Evolutionary conservation across 2,797 vertebrate genomes (phyloP).

Genomic region (Ctenopoma multispine): DNA sequence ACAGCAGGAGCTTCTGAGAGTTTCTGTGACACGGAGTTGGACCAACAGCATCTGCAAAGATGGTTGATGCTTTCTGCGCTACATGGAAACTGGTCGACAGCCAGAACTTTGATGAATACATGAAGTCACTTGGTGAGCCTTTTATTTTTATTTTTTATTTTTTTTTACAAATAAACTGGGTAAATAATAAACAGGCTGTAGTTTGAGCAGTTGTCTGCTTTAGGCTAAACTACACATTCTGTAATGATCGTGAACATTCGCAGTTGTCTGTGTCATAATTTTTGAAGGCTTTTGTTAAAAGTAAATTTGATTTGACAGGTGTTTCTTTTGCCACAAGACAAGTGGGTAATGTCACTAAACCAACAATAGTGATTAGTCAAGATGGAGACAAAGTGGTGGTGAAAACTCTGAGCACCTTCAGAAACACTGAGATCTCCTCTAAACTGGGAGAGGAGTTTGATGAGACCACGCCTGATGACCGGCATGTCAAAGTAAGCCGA

Average conservation of each 20-base stretch:
- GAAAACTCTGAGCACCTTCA: constrained; percentile 94
- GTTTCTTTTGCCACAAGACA: constrained; percentile 94
- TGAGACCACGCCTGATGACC: constrained; percentile 93
- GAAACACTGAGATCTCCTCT: constrained; percentile 93
- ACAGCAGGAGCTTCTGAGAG: constrained; percentile 15
- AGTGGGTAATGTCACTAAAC: constrained; percentile 96
- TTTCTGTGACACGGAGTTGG: constrained; percentile 4
- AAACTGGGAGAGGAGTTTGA: constrained; percentile 97
- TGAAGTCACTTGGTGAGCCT: constrained; percentile 92
- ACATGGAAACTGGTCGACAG: constrained; percentile 96
- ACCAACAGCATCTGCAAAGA: constrained; percentile 62
- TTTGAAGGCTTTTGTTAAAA: background rate
- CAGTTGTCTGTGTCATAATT: background rate
- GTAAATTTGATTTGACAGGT: constrained; percentile 76
- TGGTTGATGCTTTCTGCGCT: constrained; percentile 95
- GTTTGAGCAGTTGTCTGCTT: background rate
- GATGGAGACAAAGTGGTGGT: constrained; percentile 92
- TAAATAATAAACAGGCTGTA: no score
- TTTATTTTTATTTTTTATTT: background rate
- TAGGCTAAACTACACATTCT: background rate
- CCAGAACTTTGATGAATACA: constrained; percentile 97
- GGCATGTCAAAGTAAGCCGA: constrained; percentile 91
- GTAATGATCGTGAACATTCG: background rate
- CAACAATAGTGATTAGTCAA: constrained; percentile 91
- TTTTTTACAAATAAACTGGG: no score